Percentiles rank a stretch among this genome's conserved stretches.
Evolutionary conservation across 1,140 invertebrate genomes (phyloP).

Genomic region (Drosophila willistoni): DNA sequence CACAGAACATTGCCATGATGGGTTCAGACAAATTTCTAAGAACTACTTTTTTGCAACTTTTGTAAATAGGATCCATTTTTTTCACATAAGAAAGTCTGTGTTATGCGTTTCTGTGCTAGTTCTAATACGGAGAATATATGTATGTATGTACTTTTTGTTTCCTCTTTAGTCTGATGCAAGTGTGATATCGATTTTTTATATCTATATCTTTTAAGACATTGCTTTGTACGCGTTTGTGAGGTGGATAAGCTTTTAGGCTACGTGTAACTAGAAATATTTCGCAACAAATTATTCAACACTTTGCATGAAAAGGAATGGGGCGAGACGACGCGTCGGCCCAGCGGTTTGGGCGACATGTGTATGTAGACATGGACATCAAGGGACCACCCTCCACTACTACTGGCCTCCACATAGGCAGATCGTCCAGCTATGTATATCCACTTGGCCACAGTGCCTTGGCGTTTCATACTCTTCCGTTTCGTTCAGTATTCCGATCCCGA

Average conservation of each 20-base stretch:
- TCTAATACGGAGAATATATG: no score
- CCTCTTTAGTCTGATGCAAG: no score
- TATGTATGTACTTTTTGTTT: no score
- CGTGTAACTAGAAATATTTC: constrained; percentile 74
- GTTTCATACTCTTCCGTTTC: neutral
- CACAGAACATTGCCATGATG: no score
- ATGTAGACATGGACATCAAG: constrained; percentile 48
- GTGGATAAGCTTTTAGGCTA: constrained; percentile 45
- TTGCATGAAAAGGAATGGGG: constrained; percentile 62
- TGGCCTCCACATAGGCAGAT: constrained; percentile 40
- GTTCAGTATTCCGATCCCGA: constrained; percentile 6
- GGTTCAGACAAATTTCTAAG: no score
- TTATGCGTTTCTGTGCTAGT: no score
- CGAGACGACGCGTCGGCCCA: constrained; percentile 1
- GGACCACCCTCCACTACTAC: constrained; percentile 44
- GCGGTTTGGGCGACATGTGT: constrained; percentile 19
- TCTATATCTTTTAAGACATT: neutral
- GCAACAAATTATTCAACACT: constrained; percentile 81
- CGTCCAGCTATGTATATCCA: constrained; percentile 8
- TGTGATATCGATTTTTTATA: no score
- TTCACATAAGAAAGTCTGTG: no score
- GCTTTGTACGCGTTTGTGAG: constrained; percentile 32
- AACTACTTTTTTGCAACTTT: no score
- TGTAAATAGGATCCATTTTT: no score
- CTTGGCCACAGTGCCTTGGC: neutral